These are phyloP conservation scores for Mythimna loreyi DNA, from an alignment of 2,888 invertebrate genomes.

Conservation along the genomic window DNA sequence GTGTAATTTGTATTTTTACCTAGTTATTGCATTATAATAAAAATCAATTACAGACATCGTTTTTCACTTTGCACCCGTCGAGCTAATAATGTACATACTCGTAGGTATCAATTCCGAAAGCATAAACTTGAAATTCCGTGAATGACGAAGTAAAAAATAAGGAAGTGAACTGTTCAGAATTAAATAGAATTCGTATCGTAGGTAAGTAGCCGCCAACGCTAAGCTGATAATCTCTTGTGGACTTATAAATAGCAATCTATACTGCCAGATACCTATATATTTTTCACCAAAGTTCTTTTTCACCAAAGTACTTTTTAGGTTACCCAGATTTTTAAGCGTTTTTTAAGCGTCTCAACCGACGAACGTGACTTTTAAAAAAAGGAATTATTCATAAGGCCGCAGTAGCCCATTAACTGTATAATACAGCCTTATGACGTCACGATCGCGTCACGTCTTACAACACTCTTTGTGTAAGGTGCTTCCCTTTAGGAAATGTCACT, in stretches of 20 bases:
- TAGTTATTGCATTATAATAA: no score
- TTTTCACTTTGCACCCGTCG: no score
- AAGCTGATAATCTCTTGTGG: slow-evolving; percentile 8
- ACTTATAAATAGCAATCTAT: neutral
- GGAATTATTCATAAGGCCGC: slow-evolving; percentile 7
- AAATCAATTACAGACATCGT: no score
- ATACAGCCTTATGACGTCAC: slow-evolving; percentile 38
- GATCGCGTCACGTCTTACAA: slow-evolving; percentile 42
- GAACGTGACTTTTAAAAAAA: slow-evolving; percentile 3
- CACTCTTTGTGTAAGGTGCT: slow-evolving; percentile 48
- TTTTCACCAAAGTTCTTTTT: neutral
- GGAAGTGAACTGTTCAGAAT: slow-evolving; percentile 24
- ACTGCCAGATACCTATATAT: neutral
- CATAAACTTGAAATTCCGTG: slow-evolving; percentile 21
- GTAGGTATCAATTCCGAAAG: slow-evolving; percentile 15
- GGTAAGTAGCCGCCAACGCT: neutral
- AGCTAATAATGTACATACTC: slow-evolving; percentile 6
- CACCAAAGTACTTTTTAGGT: neutral
- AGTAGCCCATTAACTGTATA: slow-evolving; percentile 10
- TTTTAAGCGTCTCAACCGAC: neutral
- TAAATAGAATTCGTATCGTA: slow-evolving; percentile 11
- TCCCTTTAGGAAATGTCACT: slow-evolving; percentile 57
- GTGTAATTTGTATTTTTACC: no score
- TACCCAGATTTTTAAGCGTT: no score
- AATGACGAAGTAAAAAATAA: slow-evolving; percentile 18